phyloP scores from a whole-genome alignment of 2,888 invertebrate genomes.

The Eupithecia dodoneata region DNA sequence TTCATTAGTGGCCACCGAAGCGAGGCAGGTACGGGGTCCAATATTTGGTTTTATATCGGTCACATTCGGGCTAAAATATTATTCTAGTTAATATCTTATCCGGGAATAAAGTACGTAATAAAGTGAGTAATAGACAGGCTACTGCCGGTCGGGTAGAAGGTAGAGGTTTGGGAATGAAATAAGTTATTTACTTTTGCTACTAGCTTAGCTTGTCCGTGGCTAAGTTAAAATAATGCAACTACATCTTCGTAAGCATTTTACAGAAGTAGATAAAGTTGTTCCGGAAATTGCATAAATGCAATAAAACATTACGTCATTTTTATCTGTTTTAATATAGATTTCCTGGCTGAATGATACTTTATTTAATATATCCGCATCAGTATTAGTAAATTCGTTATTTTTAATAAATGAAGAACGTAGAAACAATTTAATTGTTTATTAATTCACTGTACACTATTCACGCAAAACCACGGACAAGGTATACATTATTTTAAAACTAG shows the following conservation, averaged over 20 bases:
- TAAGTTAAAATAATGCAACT: no score
- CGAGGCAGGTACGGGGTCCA: conserved; percentile 59
- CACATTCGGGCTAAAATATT: conserved; percentile 22
- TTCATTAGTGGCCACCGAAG: conserved; percentile 72
- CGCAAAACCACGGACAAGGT: not conserved
- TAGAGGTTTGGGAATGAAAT: not conserved
- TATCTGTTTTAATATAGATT: no score
- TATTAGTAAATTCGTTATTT: no score
- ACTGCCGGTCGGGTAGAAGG: not conserved
- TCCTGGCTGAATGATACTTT: no score
- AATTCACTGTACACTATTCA: not conserved
- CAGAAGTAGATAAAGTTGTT: no score
- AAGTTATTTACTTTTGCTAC: not conserved
- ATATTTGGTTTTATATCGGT: conserved; percentile 64
- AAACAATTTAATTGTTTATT: not conserved
- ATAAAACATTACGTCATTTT: no score
- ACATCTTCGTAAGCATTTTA: no score
- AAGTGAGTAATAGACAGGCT: conserved; percentile 14
- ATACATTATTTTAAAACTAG: not conserved
- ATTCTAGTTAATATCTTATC: conserved; percentile 30
- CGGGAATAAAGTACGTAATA: conserved; percentile 24
- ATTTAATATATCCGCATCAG: no score
- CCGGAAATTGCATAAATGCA: no score
- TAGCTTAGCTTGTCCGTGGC: not conserved
- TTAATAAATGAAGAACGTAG: no score